Evolutionary conservation across 2,888 invertebrate species (phyloP).

Genomic region (Amiota minor): DNA sequence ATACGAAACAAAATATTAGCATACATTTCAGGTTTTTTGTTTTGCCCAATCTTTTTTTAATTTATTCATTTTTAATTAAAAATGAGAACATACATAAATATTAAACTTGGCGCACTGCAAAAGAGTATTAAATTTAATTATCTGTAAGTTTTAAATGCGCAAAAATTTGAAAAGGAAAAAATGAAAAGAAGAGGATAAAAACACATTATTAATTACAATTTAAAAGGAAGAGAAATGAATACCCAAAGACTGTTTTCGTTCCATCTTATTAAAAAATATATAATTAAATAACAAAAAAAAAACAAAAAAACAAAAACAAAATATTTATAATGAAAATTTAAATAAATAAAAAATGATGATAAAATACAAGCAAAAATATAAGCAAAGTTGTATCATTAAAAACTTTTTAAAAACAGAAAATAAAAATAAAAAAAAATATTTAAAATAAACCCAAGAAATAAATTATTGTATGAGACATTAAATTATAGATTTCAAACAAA

Average conservation of each 20-base stretch:
- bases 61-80: too few species aligned
- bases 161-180: constrained; percentile 14
- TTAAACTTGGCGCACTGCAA: not conserved
- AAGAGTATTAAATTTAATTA: constrained; percentile 32
- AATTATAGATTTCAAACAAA: too few species aligned
- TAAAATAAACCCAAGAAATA: too few species aligned
- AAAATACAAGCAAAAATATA: constrained; percentile 37
- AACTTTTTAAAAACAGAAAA: constrained; percentile 17
- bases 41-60: too few species aligned
- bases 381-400: constrained; percentile 48
- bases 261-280: constrained; percentile 67
- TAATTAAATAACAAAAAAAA: constrained; percentile 46
- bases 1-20: too few species aligned
- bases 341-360: constrained; percentile 43
- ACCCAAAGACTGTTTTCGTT: constrained; percentile 75
- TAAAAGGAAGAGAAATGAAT: constrained; percentile 61
- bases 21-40: too few species aligned
- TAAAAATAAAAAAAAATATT: not conserved
- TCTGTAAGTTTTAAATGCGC: constrained; percentile 46
- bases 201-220: constrained; percentile 55
- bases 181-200: too few species aligned
- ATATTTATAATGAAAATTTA: constrained; percentile 35
- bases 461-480: too few species aligned
- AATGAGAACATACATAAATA: too few species aligned
- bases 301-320: constrained; percentile 33